Conservation (phyloP, 2,113 vertebrate genomes). For the Puntigrus tetrazona region DNA sequence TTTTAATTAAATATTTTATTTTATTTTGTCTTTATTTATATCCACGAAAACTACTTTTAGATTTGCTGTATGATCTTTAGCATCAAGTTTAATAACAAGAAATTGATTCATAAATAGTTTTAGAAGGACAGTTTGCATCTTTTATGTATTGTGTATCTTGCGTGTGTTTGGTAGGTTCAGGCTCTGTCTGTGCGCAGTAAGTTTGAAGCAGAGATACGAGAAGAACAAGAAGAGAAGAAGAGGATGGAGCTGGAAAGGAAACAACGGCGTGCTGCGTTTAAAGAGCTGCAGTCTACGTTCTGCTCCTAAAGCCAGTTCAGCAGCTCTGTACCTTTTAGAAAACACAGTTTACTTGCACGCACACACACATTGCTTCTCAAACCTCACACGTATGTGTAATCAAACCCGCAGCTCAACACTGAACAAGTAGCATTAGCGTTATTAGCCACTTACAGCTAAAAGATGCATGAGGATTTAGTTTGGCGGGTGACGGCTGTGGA, state of each 20-base stretch:
- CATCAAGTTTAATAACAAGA: neutral
- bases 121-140: neutral
- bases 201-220: conserved; percentile 91
- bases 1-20: neutral
- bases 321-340: neutral
- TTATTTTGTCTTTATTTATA: neutral
- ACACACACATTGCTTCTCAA: neutral
- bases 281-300: conserved; percentile 89
- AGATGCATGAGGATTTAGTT: neutral
- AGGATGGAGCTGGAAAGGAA: conserved; percentile 83
- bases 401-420: conserved; percentile 32
- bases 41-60: neutral
- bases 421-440: conserved; percentile 42
- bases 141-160: neutral
- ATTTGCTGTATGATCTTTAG: neutral
- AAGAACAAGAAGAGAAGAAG: conserved; percentile 88
- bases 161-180: conserved; percentile 76
- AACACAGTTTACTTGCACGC: neutral
- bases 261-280: conserved; percentile 88
- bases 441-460: conserved; percentile 9
- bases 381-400: conserved; percentile 14
- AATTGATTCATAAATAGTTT: neutral
- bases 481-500: neutral
- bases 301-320: conserved; percentile 65
- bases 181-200: conserved; percentile 85